Evolutionary conservation across 2,797 vertebrate species (phyloP).

Genomic region (Sciurus vulgaris): DNA sequence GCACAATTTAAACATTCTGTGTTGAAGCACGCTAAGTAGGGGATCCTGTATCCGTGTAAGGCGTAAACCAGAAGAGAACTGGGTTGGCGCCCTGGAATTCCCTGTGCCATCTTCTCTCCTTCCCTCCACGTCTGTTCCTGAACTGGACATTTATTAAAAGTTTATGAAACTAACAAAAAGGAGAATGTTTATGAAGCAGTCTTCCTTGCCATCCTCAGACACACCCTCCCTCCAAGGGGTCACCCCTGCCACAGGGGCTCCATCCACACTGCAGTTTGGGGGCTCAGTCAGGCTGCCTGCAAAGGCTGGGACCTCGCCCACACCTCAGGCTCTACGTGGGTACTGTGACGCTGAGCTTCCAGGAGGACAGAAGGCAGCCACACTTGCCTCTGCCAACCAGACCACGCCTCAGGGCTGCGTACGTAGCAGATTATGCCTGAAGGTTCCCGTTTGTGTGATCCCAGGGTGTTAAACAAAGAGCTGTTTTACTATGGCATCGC

Average conservation of each 20-base stretch:
- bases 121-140: fast-evolving
- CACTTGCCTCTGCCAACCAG: neutral
- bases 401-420: neutral
- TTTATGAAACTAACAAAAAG: neutral
- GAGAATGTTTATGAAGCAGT: neutral
- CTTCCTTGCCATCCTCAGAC: neutral
- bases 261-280: fast-evolving
- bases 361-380: neutral
- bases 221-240: fast-evolving
- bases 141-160: neutral
- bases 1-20: no score
- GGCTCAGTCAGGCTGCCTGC: neutral
- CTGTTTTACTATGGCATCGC: neutral
- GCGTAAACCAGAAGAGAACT: fast-evolving
- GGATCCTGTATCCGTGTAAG: neutral
- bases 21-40: no score
- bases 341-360: fast-evolving
- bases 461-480: neutral
- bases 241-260: fast-evolving
- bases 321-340: no score
- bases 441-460: neutral
- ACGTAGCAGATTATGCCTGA: neutral
- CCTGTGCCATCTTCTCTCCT: fast-evolving
- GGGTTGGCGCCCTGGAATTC: fast-evolving
- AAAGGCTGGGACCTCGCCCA: no score